Evolutionary conservation across 2,888 invertebrate species (phyloP).

Genomic region (Netelia melanura): DNA sequence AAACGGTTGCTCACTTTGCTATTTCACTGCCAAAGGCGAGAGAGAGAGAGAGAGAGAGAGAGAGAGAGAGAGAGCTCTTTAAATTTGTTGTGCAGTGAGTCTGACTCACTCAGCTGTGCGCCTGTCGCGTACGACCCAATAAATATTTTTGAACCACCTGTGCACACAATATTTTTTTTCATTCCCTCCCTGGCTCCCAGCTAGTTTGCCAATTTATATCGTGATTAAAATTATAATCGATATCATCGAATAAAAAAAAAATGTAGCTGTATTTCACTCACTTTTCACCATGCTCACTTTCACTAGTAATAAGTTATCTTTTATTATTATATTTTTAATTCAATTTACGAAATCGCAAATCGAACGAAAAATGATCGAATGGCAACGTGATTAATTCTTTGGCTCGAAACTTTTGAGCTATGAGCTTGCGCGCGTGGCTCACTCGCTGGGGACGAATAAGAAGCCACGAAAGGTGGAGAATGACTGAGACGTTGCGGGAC

Average conservation of each 20-base stretch:
- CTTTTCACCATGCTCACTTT: conserved; percentile 81
- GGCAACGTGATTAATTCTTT: conserved; percentile 14
- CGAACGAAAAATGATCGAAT: background rate
- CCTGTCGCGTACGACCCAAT: conserved; percentile 28
- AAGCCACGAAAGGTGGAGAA: conserved; percentile 75
- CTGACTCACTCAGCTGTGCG: conserved; percentile 18
- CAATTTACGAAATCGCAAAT: background rate
- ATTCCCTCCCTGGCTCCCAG: conserved; percentile 9
- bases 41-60: conserved; percentile 1
- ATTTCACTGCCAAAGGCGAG: conserved; percentile 28
- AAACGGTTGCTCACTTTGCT: conserved; percentile 4
- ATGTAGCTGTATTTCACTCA: conserved; percentile 76
- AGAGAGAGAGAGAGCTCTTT: background rate
- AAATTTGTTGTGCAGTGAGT: conserved; percentile 15
- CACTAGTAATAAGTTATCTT: conserved; percentile 50
- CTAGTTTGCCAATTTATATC: conserved; percentile 28
- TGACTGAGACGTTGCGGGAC: conserved; percentile 82
- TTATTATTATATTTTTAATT: conserved; percentile 30
- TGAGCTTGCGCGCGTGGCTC: conserved; percentile 42
- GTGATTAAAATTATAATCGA: background rate
- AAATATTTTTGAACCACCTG: conserved; percentile 54
- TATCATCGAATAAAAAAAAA: background rate
- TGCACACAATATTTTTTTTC: conserved; percentile 22
- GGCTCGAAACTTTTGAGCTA: conserved; percentile 40
- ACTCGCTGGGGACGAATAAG: conserved; percentile 65